Evolutionary conservation across 2,113 vertebrate genomes (phyloP), one percentile per base, ranked within the genome.

Genomic region (Alosa alosa): DNA sequence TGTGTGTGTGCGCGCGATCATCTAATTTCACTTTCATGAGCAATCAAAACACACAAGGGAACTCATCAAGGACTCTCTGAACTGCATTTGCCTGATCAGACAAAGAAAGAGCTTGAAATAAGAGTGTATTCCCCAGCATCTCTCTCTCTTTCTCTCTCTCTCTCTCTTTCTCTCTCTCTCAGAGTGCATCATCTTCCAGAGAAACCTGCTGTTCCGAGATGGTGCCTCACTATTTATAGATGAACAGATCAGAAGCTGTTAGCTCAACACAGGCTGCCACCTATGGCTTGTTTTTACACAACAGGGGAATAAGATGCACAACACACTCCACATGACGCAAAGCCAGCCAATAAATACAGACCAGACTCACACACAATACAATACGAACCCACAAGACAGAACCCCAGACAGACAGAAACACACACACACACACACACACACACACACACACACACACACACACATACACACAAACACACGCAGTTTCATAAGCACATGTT

Each of bases 261-360:
- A 60, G 55, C 55, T 60, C 18, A 60, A 60, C 20, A 60, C 55
- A 18, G 4, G 55, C 55, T 6, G 55, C 55, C 55, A 60, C 55
- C 55, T 22, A 60, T 18, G 55, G 55, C 55, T 60, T 60, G 55
- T 60, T 60, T 60, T 60, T 60, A 60, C 55, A 60, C 55, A 60
- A 60, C 55, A 60, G 55, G 55, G 55, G 20, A 60, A 60, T 60
- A 18, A 22, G 20, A 60, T 5, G 55, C 18, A 8, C 3, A 36
- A 82, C 47, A 87, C 86, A 90, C 64, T 17, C 83, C 25, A 44
- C 86, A 75, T 84, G 75, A 36, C 55, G 81, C 82, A 60, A 22
- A 60, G 20, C 55, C 55, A 60, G 55, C 1, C 18, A 5, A 20
- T 22, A 22, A 60, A 68, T 18, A 81, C 47, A 81, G 46, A 39